phyloP scores from a whole-genome alignment of 2,113 vertebrate species.

The Marmota monax region DNA sequence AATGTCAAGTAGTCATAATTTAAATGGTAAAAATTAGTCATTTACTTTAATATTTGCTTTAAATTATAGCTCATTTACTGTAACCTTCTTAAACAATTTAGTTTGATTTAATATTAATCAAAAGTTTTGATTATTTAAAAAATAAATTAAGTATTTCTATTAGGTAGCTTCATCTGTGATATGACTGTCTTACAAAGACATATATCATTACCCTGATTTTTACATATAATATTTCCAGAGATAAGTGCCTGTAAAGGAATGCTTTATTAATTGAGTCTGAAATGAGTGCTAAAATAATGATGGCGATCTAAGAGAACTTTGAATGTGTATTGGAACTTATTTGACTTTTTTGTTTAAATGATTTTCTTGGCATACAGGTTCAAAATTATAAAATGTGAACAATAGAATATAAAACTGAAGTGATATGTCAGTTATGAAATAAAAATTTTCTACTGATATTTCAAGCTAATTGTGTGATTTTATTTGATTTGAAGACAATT shows the following conservation, averaged over 20 bases:
- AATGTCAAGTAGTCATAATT: background rate
- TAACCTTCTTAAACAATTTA: background rate
- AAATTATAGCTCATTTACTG: background rate
- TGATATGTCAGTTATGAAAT: background rate
- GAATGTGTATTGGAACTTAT: background rate
- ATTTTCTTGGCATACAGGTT: slow-evolving; percentile 22
- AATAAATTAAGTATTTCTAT: background rate
- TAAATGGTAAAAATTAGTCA: background rate
- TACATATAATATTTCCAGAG: background rate
- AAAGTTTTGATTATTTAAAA: slow-evolving; percentile 36
- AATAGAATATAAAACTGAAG: background rate
- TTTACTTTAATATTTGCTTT: slow-evolving; percentile 6
- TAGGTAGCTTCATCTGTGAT: background rate
- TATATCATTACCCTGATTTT: background rate
- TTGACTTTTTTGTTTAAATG: background rate
- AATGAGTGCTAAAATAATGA: background rate
- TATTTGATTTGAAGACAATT: slow-evolving; percentile 17
- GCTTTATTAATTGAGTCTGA: background rate
- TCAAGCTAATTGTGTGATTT: background rate
- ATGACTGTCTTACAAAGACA: background rate
- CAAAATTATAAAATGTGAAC: slow-evolving; percentile 7
- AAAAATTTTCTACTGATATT: slow-evolving; percentile 11
- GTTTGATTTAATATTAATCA: slow-evolving; percentile 42
- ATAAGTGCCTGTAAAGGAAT: background rate
- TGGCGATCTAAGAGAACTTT: background rate